Evolutionary conservation across 1,140 invertebrate genomes (phyloP).

Genomic region (Bacillus rossius): DNA sequence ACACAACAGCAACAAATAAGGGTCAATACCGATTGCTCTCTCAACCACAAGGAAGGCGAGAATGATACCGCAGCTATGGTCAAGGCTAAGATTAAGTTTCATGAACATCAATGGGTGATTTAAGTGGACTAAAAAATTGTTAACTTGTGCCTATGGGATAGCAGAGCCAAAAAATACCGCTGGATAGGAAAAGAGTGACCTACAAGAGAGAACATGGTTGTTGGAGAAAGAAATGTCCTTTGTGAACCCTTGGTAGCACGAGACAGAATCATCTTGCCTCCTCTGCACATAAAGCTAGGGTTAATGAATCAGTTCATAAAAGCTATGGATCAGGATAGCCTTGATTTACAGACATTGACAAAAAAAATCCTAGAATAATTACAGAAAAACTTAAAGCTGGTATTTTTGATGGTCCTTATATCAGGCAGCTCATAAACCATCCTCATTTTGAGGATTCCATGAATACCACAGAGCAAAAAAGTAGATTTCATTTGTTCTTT

Average conservation of each 20-base stretch:
- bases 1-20: slow-evolving; percentile 37
- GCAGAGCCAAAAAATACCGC: slow-evolving; percentile 3
- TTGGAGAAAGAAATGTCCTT: slow-evolving; percentile 12
- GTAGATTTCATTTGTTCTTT: too few relatives aligned
- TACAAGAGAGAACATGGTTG: slow-evolving; percentile 8
- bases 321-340: too few relatives aligned
- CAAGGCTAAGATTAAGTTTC: slow-evolving; percentile 33
- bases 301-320: too few relatives aligned
- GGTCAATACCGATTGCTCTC: slow-evolving; percentile 30
- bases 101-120: slow-evolving; percentile 32
- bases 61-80: slow-evolving; percentile 29
- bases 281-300: too few relatives aligned
- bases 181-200: slow-evolving; percentile 10
- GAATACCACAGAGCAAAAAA: too few relatives aligned
- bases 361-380: too few relatives aligned
- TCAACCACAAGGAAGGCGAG: slow-evolving; percentile 33
- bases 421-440: too few relatives aligned
- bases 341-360: too few relatives aligned
- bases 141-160: slow-evolving; percentile 7
- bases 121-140: slow-evolving; percentile 30
- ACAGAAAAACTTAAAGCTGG: too few relatives aligned
- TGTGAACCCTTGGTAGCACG: neutral
- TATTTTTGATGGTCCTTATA: too few relatives aligned
- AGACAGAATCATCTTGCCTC: slow-evolving; percentile 33
- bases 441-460: too few relatives aligned